Base-by-base conservation (phyloP, 2,113 vertebrate species). In the Lepidothrix coronata region DNA sequence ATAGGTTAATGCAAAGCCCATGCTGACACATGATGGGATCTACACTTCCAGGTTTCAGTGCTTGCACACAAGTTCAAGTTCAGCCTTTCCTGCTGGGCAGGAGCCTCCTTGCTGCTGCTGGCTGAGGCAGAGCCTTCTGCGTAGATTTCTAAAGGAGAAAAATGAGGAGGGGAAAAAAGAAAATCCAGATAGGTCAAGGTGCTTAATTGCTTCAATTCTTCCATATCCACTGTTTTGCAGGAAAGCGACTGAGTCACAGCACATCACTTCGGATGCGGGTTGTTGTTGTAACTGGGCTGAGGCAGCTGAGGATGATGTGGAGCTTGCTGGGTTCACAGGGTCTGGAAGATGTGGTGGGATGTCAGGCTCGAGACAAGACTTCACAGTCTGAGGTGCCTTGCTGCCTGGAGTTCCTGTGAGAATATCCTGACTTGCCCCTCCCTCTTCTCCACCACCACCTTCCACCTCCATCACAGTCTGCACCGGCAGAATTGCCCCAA, bases 221-320 rank as follows among this genome's bases (percentile, higher is more conserved):
- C 25, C 15, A 1, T 33, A 14, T 4, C 33, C 33, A 3, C 33
- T 43, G 3, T 6, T 72, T 33, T 52, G n/a, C 57, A 72, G 52
- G 51, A 15, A n/a, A 77, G 52, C 6, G n/a, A 31, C 11, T 44
- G 6, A 58, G 52, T 46, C 43, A 14, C 27, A 63, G 37, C 22
- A 37, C 2, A 2, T 27, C 24, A 19, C 8, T 71, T 49, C 11
- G 8, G 24, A 30, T 30, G 3, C 17, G 58, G 44, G 30, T 39
- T 6, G 5, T 41, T 41, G 1, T 5, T 13, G n/a, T 18, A 28
- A 3, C 24, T 4, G 66, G 55, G 9, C 25, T 33, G 11, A 48
- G n/a, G 57, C 6, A 12, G 31, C 20, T 66, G 59, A 84, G n/a
- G 27, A 7, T 35, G 22, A 18, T 0, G 0, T 6, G 14, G 58